Base-by-base conservation (phyloP, 23 tunicate species). In the Styela clava region DNA sequence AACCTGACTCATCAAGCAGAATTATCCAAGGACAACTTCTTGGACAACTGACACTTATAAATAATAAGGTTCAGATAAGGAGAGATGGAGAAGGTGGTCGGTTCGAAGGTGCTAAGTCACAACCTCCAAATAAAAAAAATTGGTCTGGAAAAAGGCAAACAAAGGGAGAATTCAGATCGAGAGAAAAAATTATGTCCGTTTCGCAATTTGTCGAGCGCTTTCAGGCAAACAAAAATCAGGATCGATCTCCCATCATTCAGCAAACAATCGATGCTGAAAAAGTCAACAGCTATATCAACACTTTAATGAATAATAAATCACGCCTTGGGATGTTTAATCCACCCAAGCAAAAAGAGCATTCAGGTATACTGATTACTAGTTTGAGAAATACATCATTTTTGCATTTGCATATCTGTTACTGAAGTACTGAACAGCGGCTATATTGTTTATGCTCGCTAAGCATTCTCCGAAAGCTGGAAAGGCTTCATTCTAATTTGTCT, bases 321-420 rank as follows among this genome's bases (percentile, higher is more conserved):
- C 16, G 71, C 19, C 71, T 67, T 1, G 71, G 71, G 16, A 67
- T 67, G 30, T 67, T 67, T 67, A 24, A 67, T 18, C 71, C 71
- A 67, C 31, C 30, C 16, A 29, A 67, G 16, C 12, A 25, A 25
- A 22, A 18, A 67, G 24, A 67, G 31, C 71, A 27, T 0, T 12
- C 31, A 24, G 71, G 71, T 25, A 25, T 0, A 21, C 0, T 21
- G 64, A 21, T 21, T 21, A 61, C 64, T 61, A 61, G 64, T 21
- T 22, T 21, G n/a, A 21, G 64, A 23, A 61, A 61, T 23, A 21
- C 64, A 21, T 21, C n/a, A 61, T n/a, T n/a, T n/a, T n/a, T n/a
- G n/a, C n/a, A n/a, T n/a, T n/a, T n/a, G n/a, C n/a, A n/a, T n/a
- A n/a, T n/a, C n/a, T n/a, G n/a, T n/a, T n/a, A n/a, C n/a, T n/a